Evolutionary conservation across 1,140 invertebrate species (phyloP).

Genomic region (Riptortus pedestris): DNA sequence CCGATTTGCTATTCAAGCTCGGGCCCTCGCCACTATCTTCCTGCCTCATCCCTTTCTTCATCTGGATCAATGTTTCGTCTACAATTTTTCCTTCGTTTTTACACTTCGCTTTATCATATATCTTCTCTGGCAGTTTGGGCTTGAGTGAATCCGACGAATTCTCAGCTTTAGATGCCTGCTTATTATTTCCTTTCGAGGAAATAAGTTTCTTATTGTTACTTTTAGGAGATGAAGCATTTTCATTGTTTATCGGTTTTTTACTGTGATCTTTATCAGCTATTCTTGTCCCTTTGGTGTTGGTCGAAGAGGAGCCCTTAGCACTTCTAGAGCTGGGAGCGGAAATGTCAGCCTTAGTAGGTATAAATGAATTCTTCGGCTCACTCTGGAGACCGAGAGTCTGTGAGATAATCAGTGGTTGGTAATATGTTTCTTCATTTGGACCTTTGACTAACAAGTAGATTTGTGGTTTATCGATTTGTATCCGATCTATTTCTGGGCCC

Average conservation of each 20-base stretch:
- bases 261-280: not conserved
- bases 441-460: constrained; percentile 14
- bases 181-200: too few relatives aligned
- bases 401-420: constrained; percentile 6
- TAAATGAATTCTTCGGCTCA: not conserved
- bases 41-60: too few relatives aligned
- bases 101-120: not conserved
- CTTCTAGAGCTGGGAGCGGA: too few relatives aligned
- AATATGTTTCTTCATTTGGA: constrained; percentile 16
- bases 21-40: too few relatives aligned
- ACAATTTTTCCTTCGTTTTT: not conserved
- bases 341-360: not conserved
- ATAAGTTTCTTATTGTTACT: too few relatives aligned
- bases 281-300: too few relatives aligned
- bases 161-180: not conserved
- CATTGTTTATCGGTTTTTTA: not conserved
- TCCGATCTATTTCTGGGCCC: not conserved
- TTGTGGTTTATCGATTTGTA: constrained; percentile 7
- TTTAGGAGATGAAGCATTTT: not conserved
- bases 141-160: not conserved
- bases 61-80: not conserved
- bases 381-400: not conserved
- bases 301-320: too few relatives aligned
- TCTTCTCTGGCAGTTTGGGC: not conserved
- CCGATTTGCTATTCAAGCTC: not conserved